phyloP scores from a whole-genome alignment of 2,888 invertebrate species.

The Melikaiella ostensackeni region DNA sequence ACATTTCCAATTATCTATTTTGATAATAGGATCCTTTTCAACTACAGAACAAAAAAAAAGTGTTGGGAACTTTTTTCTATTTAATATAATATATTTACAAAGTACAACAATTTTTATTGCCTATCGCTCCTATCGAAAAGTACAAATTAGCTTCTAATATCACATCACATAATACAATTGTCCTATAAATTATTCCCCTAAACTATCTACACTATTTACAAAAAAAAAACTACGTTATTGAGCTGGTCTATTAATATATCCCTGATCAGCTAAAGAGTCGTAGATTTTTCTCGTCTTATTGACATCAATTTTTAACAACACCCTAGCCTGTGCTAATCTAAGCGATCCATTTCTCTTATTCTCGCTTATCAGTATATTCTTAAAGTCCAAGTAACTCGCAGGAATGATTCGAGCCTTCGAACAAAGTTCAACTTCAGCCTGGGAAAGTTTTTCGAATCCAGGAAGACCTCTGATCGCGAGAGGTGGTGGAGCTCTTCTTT shows the following conservation, averaged over 20 bases:
- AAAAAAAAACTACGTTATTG: constrained; percentile 46
- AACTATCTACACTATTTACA: constrained; percentile 4
- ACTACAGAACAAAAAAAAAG: no score
- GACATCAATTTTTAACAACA: constrained; percentile 93
- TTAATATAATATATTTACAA: not conserved
- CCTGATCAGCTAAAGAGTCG: constrained; percentile 86
- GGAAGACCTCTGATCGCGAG: constrained; percentile 86
- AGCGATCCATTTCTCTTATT: constrained; percentile 87
- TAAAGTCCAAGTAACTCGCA: constrained; percentile 87
- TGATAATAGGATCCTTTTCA: no score
- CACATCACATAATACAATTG: constrained; percentile 31
- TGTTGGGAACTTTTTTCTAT: no score
- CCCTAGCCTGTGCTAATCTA: constrained; percentile 88
- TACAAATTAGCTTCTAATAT: constrained; percentile 46
- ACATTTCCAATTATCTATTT: no score
- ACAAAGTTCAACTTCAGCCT: constrained; percentile 87
- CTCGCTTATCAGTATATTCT: constrained; percentile 85
- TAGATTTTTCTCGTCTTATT: constrained; percentile 94
- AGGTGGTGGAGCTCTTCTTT: constrained; percentile 77
- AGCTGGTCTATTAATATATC: constrained; percentile 83
- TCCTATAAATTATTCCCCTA: not conserved
- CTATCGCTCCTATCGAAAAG: not conserved
- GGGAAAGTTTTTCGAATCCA: constrained; percentile 85
- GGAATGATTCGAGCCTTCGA: constrained; percentile 87
- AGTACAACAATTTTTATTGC: constrained; percentile 1